Base-by-base conservation (phyloP, 2,888 invertebrate genomes). In the Nipponacmea schrenckii region DNA sequence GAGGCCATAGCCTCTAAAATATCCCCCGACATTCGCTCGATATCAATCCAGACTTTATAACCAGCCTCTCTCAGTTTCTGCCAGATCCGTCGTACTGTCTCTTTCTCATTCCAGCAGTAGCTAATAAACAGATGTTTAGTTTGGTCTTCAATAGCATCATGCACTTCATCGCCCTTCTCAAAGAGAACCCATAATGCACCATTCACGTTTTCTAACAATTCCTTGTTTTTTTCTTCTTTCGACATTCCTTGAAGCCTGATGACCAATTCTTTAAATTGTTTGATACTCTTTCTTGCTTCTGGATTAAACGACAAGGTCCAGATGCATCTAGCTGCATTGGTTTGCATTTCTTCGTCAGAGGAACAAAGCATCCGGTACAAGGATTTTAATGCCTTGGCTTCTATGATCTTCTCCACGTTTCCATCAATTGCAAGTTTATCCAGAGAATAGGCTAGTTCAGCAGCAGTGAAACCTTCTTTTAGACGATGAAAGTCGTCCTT, bases 91-190 rank as follows among this genome's bases (percentile, higher is more conserved):
- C 79, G 74, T 0, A 83, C 83, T n/a, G 78, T 75, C 39, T 83
- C 83, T 64, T 83, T 81, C 64, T 86, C 85, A 50, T 75, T 78
- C 83, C 83, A 84, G 0, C 82, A 79, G 72, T 86, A 86, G 66
- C 85, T 86, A 67, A 86, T n/a, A 71, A 86, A 83, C 15, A 86
- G 79, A 68, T 84, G 84, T 17, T 24, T 56, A n/a, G n/a, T n/a
- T n/a, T n/a, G n/a, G n/a, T 17, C 48, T 24, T 46, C 69, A 31
- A 71, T 68, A 1, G 72, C n/a, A 48, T 48, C 20, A 2, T 74
- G 80, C 71, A 84, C 83, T 69, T 83, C 83, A 48, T 83, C 85
- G 72, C 84, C 84, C 68, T 78, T 81, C 62, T 56, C 56, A 56
- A 56, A 56, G 12, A 85, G 74, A 8, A 86, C 74, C 85, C 85